Conservation (phyloP, 2,888 invertebrate genomes). For the Danaus chrysippus region DNA sequence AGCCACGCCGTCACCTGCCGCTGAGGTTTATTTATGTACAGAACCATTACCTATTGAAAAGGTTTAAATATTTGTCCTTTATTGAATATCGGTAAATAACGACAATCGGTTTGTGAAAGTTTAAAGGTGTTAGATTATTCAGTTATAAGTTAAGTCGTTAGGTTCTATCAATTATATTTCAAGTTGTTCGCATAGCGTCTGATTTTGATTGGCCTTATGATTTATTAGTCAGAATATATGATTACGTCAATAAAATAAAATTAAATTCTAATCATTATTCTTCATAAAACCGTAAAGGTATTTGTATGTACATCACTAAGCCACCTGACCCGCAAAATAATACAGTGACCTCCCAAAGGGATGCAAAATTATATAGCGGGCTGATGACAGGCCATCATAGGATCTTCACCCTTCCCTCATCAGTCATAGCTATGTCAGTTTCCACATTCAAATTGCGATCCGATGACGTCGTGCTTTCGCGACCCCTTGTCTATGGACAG, state of each 20-base stretch:
- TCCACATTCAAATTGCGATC: constrained; percentile 77
- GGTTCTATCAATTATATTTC: too few relatives aligned
- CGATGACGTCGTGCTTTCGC: constrained; percentile 76
- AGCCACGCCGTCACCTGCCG: constrained; percentile 33
- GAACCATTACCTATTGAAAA: not conserved
- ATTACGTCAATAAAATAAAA: too few relatives aligned
- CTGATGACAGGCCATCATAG: constrained; percentile 65
- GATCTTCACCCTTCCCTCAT: constrained; percentile 76
- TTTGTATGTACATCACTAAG: constrained; percentile 8
- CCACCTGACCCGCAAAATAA: constrained; percentile 48
- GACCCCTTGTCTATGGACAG: constrained; percentile 64
- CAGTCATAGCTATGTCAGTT: constrained; percentile 72
- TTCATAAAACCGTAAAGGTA: constrained; percentile 25
- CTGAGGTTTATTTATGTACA: constrained; percentile 23
- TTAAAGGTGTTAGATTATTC: too few relatives aligned
- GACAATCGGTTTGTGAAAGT: not conserved
- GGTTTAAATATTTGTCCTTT: constrained; percentile 3
- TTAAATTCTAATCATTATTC: too few relatives aligned
- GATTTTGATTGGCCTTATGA: too few relatives aligned
- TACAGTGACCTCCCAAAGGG: constrained; percentile 52
- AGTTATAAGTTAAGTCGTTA: too few relatives aligned
- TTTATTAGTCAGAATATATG: too few relatives aligned
- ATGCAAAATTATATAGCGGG: constrained; percentile 67
- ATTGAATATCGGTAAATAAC: not conserved
- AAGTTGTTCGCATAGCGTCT: too few relatives aligned